A percentile compares a stretch with the other conserved stretches of the same genome.
These are phyloP conservation scores for Formica exsecta DNA, from an alignment of 1,140 invertebrate genomes.

Conservation along the genomic window DNA sequence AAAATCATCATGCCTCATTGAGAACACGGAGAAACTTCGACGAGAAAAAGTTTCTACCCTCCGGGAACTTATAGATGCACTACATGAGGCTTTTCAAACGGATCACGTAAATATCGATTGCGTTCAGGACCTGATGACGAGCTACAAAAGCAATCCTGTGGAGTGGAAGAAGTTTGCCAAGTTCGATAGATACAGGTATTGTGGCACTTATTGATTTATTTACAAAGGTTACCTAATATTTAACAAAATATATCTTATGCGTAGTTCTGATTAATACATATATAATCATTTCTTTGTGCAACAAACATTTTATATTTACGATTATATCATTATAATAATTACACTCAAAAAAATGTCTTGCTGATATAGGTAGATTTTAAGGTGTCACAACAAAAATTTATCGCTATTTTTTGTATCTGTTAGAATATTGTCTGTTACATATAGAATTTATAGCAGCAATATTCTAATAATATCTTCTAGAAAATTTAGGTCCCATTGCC, in stretches of 20 bases:
- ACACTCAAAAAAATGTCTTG: too few relatives aligned
- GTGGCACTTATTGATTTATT: not conserved
- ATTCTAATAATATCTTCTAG: too few relatives aligned
- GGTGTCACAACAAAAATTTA: too few relatives aligned
- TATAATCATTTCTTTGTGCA: not conserved
- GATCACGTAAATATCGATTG: slow-evolving; percentile 95
- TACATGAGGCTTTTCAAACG: slow-evolving; percentile 92
- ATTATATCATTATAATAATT: not conserved
- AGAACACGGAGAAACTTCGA: slow-evolving; percentile 42
- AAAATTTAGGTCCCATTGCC: too few relatives aligned
- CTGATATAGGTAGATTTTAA: too few relatives aligned
- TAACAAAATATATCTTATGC: not conserved
- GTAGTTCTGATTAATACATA: not conserved
- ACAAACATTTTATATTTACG: not conserved
- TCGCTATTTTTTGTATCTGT: too few relatives aligned
- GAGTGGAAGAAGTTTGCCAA: slow-evolving; percentile 99
- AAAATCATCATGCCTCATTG: slow-evolving; percentile 27
- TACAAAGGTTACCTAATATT: not conserved
- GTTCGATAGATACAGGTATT: slow-evolving; percentile 96
- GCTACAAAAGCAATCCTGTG: slow-evolving; percentile 94
- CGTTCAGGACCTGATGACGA: slow-evolving; percentile 93
- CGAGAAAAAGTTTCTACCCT: slow-evolving; percentile 86
- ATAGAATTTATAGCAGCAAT: too few relatives aligned
- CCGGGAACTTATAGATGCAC: slow-evolving; percentile 91
- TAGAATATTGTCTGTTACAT: too few relatives aligned